These are phyloP conservation scores for Heliothis virescens DNA, from an alignment of 1,140 invertebrate genomes.

Conservation along the genomic window DNA sequence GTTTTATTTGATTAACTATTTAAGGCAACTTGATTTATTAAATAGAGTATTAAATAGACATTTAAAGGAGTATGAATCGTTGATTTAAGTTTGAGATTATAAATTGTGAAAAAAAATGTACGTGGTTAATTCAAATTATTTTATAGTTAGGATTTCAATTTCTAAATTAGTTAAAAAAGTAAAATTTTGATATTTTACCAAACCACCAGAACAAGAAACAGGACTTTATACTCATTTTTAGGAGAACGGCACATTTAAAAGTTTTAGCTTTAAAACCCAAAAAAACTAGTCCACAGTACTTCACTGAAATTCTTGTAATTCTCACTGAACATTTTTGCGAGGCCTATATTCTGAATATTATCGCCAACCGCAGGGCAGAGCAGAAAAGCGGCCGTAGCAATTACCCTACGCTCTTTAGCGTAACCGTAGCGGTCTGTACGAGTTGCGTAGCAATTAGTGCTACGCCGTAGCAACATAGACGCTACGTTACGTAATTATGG, in stretches of 20 bases:
- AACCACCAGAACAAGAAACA: too few relatives aligned
- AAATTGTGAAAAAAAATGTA: too few relatives aligned
- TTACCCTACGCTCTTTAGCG: conserved; percentile 78
- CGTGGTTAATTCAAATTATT: too few relatives aligned
- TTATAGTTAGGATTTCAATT: too few relatives aligned
- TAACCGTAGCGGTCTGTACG: conserved; percentile 72
- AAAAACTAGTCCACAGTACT: not conserved
- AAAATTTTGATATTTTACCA: too few relatives aligned
- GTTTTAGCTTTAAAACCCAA: not conserved
- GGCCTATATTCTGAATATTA: conserved; percentile 44
- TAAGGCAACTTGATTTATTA: too few relatives aligned
- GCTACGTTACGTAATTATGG: conserved; percentile 76
- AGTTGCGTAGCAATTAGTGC: conserved; percentile 83
- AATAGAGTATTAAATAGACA: too few relatives aligned
- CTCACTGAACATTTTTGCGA: not conserved
- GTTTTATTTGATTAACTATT: not conserved
- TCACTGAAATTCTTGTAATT: conserved; percentile 6
- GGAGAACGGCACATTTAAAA: not conserved
- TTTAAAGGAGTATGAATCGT: too few relatives aligned
- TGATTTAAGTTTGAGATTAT: too few relatives aligned
- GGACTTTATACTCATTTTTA: too few relatives aligned
- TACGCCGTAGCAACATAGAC: conserved; percentile 69
- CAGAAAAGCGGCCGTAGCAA: conserved; percentile 68
- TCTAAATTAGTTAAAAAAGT: too few relatives aligned
- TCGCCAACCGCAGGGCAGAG: conserved; percentile 37